A percentile compares a stretch with the other conserved stretches of the same genome.
These are phyloP conservation scores for Epinephelus coioides DNA, from an alignment of 2,797 vertebrate genomes.

Conservation along the genomic window DNA sequence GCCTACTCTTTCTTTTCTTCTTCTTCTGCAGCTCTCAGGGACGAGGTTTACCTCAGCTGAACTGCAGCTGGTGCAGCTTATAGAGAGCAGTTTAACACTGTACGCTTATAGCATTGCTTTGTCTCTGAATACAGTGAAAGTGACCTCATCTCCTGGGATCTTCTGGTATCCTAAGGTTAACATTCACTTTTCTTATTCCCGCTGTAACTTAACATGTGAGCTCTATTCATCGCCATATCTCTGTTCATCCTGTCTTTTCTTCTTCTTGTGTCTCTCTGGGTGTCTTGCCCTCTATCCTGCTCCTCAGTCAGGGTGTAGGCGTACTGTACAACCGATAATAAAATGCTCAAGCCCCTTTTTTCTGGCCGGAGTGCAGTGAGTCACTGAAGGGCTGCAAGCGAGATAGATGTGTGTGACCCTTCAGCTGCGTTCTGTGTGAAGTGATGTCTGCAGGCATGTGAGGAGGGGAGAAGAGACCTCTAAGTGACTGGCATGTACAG, in stretches of 20 bases:
- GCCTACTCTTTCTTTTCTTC: neutral
- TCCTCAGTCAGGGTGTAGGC: conserved; percentile 55
- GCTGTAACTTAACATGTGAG: neutral
- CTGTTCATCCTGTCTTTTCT: conserved; percentile 15
- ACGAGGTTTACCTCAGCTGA: conserved; percentile 19
- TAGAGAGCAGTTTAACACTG: neutral
- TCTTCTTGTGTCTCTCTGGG: conserved; percentile 2
- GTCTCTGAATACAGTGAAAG: neutral
- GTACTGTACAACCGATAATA: conserved; percentile 59
- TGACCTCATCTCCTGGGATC: conserved; percentile 4
- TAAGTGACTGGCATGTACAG: conserved; percentile 27
- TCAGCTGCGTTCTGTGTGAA: conserved; percentile 33
- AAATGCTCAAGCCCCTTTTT: conserved; percentile 53
- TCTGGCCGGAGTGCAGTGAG: conserved; percentile 63
- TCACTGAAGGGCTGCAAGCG: conserved; percentile 51
- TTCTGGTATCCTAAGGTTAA: neutral
- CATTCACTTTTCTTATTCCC: neutral
- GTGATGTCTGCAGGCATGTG: conserved; percentile 50
- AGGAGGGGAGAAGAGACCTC: conserved; percentile 15
- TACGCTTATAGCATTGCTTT: neutral
- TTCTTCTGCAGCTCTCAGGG: conserved; percentile 6
- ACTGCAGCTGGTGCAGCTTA: conserved; percentile 9
- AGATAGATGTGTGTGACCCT: conserved; percentile 50
- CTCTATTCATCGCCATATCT: conserved; percentile 13
- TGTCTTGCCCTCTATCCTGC: conserved; percentile 21